Conservation (phyloP, 1,140 invertebrate genomes). For the Drosophila pseudoobscura region DNA sequence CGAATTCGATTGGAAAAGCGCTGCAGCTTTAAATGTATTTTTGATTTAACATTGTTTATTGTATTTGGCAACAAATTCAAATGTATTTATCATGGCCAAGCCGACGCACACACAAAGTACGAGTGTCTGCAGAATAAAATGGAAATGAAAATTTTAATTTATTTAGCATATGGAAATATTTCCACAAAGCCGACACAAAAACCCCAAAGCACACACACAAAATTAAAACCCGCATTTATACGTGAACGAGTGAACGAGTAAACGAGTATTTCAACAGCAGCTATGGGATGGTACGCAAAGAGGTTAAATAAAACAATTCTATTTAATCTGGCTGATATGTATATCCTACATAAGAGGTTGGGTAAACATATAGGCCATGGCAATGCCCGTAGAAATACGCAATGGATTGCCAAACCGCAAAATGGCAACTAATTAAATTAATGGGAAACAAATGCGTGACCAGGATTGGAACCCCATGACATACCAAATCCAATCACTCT, state of each 20-base stretch:
- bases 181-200: slow-evolving; percentile 48
- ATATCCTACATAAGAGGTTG: no score
- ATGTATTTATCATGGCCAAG: slow-evolving; percentile 53
- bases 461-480: slow-evolving; percentile 32
- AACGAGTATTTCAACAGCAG: slow-evolving; percentile 28
- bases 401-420: slow-evolving; percentile 59
- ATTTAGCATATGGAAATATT: slow-evolving; percentile 73
- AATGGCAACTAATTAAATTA: slow-evolving; percentile 76
- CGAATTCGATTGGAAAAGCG: slow-evolving; percentile 19
- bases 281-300: slow-evolving; percentile 6
- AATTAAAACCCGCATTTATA: slow-evolving; percentile 60
- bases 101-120: slow-evolving; percentile 17
- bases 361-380: slow-evolving; percentile 3
- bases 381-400: slow-evolving; percentile 33
- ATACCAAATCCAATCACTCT: slow-evolving; percentile 26
- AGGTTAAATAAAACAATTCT: slow-evolving; percentile 44
- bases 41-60: slow-evolving; percentile 18
- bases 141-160: slow-evolving; percentile 62
- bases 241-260: no score
- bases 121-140: slow-evolving; percentile 45
- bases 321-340: slow-evolving; percentile 30
- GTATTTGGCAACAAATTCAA: slow-evolving; percentile 39
- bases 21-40: slow-evolving; percentile 33
- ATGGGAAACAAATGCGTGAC: slow-evolving; percentile 69
- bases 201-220: slow-evolving; percentile 32